Base-by-base conservation (phyloP, 1,140 invertebrate genomes). In the Ips nitidus region DNA sequence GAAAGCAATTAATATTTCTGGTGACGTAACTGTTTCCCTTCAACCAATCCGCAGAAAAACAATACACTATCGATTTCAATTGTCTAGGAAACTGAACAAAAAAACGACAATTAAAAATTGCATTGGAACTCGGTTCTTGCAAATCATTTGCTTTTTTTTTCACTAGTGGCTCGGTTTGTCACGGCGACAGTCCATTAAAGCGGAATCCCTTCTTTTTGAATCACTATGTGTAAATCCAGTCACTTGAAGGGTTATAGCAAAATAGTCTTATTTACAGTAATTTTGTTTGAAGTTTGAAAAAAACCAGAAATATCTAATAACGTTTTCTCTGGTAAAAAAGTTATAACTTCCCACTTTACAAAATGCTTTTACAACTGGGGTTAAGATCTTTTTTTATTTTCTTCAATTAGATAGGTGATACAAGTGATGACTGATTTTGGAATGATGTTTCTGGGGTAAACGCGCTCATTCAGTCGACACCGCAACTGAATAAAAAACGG, bases 1-100 rank as follows among this genome's bases (percentile, higher is more conserved):
- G 50, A 63, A 63, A 63, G 61, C 61, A 63, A 63, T 63, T 63
- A 63, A 63, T 63, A 63, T 63, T 53, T 53, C 61, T 52, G 61
- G 41, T 65, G 62, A 65, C 62, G 62, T 65, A 65, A 65, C n/a
- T 55, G 22, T 55, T 65, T 55, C 62, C 62, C 62, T 65, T 65
- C 62, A 43, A 65, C 52, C 52, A 22, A 65, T 55, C 62, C 39
- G 41, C 52, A 53, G 41, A 53, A 55, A 68, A 58, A 68, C 66
- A 68, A 68, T 68, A 68, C 66, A 60, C 57, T 68, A 68, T 68
- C 66, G 66, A 58, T 68, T 68, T 68, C 66, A 60, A 68, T 68
- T 68, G 66, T 68, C 57, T 68, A 52, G 47, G 56, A 42, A 68
- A 68, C 39, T 40, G 50, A 59, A 53, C 41, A 65, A 55, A 60